Base-by-base conservation (phyloP, 2,797 vertebrate genomes). In the Furcifer pardalis region DNA sequence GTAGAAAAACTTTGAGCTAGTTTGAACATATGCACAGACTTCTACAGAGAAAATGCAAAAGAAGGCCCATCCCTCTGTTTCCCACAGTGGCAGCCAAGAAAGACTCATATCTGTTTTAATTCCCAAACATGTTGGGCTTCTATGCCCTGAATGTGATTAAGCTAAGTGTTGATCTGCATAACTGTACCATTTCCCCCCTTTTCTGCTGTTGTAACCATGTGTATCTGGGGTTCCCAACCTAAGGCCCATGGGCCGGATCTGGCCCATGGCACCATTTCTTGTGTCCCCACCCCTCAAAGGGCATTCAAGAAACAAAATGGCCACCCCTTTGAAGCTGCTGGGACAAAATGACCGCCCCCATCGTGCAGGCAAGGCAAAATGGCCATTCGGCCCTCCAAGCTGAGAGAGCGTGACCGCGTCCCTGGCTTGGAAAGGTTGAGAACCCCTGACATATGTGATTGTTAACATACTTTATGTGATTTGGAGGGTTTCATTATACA, bases 41-140 rank as follows among this genome's bases (percentile, higher is more conserved):
- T 77, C 49, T 59, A 35, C n/a, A 30, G 37, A 32, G 37, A 59
- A 27, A 19, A 79, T 69, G 65, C 56, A 42, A 79, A 73, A 91
- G 60, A 35, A 32, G 1, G 3, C 32, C 56, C 49, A 37, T 25
- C 2, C 37, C 13, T 32, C 2, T 8, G 19, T 63, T 59, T 6
- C 13, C 27, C 66, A 79, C 32, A 27, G 56, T 1, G 44, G 19
- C 21, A 77, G 71, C 46, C 63, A 60, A 81, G 63, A 77, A 69
- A 62, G 7, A 23, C 56, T 82, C 23, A 27, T 65, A 49, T 15
- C 1, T n/a, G 9, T 56, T 2, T 42, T 5, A 2, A 88, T 84
- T 79, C 80, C 44, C 0, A 0, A 62, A 63, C 77, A 0, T 12
- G 40, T 1, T 10, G 2, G 9, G 44, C 3, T n/a, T 27, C 63